Percentiles rank a stretch among this genome's conserved stretches.
These are phyloP conservation scores for Helicoverpa zea DNA, from an alignment of 1,140 invertebrate genomes.

Conservation along the genomic window DNA sequence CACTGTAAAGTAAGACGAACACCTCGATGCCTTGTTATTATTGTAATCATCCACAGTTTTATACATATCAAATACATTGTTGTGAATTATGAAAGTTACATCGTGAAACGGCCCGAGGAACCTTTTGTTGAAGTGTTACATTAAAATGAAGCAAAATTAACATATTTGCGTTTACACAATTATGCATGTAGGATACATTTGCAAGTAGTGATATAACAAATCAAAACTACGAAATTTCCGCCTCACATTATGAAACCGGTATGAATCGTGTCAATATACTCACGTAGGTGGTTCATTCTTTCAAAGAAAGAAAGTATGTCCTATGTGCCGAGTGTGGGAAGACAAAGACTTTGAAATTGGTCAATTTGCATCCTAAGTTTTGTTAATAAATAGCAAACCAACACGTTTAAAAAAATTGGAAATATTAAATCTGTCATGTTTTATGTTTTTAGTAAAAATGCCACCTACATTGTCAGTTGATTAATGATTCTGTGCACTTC, in stretches of 20 bases:
- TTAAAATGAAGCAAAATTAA: constrained; percentile 28
- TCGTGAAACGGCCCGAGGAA: not conserved
- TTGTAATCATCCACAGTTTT: constrained; percentile 11
- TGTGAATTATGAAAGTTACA: constrained; percentile 19
- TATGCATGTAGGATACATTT: constrained; percentile 60
- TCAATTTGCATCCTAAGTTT: constrained; percentile 48
- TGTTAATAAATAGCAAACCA: not conserved
- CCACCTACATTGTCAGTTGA: constrained; percentile 31
- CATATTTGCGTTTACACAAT: constrained; percentile 55
- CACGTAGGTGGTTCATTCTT: constrained; percentile 78
- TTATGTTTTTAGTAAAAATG: constrained; percentile 10
- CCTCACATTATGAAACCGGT: constrained; percentile 79
- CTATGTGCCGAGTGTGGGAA: constrained; percentile 63
- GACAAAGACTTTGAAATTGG: constrained; percentile 48
- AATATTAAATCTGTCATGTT: constrained; percentile 2
- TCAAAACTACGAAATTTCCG: constrained; percentile 75
- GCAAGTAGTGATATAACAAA: constrained; percentile 70
- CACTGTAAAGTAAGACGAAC: constrained; percentile 47
- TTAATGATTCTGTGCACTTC: not conserved
- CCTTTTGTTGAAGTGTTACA: not conserved
- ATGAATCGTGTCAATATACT: constrained; percentile 76
- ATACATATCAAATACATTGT: not conserved
- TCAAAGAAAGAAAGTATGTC: constrained; percentile 81
- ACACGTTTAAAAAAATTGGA: constrained; percentile 24
- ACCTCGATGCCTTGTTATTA: constrained; percentile 25